Evolutionary conservation across 2,113 vertebrate genomes (phyloP).

Genomic region (Melanerpes aurifrons): DNA sequence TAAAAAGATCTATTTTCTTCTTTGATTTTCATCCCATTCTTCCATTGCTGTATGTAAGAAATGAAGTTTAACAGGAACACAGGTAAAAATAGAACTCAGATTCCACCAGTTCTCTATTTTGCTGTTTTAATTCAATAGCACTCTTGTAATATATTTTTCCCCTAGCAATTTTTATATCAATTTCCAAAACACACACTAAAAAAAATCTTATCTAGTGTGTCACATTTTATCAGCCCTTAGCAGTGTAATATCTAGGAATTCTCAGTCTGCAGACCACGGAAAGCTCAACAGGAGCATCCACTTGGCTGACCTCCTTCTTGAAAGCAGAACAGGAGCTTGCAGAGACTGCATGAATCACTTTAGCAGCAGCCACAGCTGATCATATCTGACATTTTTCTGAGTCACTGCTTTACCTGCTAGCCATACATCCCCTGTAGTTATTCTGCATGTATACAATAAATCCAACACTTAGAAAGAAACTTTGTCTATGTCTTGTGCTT

Average conservation of each 20-base stretch:
- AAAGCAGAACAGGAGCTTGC: background rate
- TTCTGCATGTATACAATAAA: background rate
- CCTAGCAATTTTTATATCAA: too few relatives aligned
- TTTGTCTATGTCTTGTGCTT: background rate
- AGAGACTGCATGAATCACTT: background rate
- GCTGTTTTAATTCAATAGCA: background rate
- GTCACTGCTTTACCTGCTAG: background rate
- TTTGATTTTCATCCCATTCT: slow-evolving; percentile 11
- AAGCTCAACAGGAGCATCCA: background rate
- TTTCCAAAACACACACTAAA: background rate
- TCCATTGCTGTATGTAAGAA: background rate
- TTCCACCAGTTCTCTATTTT: background rate
- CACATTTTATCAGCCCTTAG: background rate
- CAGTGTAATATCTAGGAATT: background rate
- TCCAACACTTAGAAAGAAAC: background rate
- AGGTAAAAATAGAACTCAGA: background rate
- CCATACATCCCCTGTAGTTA: background rate
- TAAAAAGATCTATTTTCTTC: background rate
- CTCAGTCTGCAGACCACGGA: background rate
- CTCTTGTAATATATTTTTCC: background rate
- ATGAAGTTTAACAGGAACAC: background rate
- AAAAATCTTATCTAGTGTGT: background rate
- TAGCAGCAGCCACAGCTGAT: background rate
- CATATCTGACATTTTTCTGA: background rate
- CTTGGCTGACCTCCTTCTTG: background rate